Evolutionary conservation across 1,140 invertebrate species (phyloP).

Genomic region (Zaprionus lachaisei): DNA sequence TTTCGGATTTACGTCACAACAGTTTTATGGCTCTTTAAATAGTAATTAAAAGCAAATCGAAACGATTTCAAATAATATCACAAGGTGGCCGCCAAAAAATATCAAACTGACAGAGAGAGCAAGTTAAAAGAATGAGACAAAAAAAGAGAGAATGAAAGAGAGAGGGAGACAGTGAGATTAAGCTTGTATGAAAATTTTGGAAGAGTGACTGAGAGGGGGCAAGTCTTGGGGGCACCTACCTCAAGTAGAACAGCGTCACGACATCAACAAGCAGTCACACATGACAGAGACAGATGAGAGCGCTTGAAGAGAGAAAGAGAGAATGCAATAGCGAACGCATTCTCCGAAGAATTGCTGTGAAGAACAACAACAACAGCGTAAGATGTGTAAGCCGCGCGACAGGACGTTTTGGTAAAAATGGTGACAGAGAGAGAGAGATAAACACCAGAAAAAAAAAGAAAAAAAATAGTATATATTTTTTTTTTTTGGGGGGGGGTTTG

Average conservation of each 20-base stretch:
- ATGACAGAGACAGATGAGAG: neutral
- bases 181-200: no score
- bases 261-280: conserved; percentile 29
- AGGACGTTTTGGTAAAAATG: neutral
- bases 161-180: neutral
- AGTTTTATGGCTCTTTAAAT: conserved; percentile 76
- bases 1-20: conserved; percentile 72
- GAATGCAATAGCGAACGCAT: neutral
- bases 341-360: conserved; percentile 1
- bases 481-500: neutral
- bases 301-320: neutral
- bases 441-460: conserved; percentile 23
- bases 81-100: conserved; percentile 36
- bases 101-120: neutral
- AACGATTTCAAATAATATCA: conserved; percentile 35
- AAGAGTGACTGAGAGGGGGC: neutral
- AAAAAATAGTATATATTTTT: conserved; percentile 34
- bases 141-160: neutral
- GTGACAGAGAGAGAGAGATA: neutral
- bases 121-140: no score
- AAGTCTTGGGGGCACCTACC: conserved; percentile 31
- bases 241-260: conserved; percentile 32
- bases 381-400: neutral
- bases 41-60: conserved; percentile 62
- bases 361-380: neutral